These are phyloP conservation scores for Ditula angustiorana DNA, from an alignment of 2,888 invertebrate genomes.

Conservation along the genomic window DNA sequence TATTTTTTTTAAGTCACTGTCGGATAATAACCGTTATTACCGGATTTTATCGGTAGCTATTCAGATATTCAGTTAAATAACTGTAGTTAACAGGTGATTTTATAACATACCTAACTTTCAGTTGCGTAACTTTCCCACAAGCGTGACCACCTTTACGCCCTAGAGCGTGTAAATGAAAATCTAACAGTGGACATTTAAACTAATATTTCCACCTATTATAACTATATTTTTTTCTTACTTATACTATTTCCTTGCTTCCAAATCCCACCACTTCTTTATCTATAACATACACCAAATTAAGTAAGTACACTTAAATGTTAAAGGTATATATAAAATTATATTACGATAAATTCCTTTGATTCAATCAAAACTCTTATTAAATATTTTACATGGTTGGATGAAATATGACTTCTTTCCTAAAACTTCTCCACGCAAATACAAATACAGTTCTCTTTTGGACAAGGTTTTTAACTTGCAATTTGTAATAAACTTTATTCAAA, in stretches of 20 bases:
- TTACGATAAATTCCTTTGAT: slow-evolving; percentile 28
- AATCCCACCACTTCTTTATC: slow-evolving; percentile 8
- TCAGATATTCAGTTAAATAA: too few species aligned
- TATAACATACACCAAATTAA: slow-evolving; percentile 24
- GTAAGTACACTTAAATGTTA: slow-evolving; percentile 35
- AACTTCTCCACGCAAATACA: too few species aligned
- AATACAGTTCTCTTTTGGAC: too few species aligned
- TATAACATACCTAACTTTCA: too few species aligned
- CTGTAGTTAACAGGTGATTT: too few species aligned
- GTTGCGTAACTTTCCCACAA: too few species aligned
- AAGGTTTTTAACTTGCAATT: too few species aligned
- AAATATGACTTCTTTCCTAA: not conserved
- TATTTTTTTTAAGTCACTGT: too few species aligned
- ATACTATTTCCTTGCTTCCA: slow-evolving; percentile 38
- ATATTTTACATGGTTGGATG: not conserved
- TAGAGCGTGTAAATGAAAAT: not conserved
- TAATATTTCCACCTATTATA: not conserved
- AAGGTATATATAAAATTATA: slow-evolving; percentile 32
- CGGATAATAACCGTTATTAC: too few species aligned
- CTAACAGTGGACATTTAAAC: slow-evolving; percentile 13
- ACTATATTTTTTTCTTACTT: slow-evolving; percentile 8
- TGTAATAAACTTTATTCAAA: too few species aligned
- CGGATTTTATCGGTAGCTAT: too few species aligned
- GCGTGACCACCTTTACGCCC: not conserved
- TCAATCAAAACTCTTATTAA: slow-evolving; percentile 7